Conservation (phyloP, 2,888 invertebrate species). For the Andrena trimmerana region DNA sequence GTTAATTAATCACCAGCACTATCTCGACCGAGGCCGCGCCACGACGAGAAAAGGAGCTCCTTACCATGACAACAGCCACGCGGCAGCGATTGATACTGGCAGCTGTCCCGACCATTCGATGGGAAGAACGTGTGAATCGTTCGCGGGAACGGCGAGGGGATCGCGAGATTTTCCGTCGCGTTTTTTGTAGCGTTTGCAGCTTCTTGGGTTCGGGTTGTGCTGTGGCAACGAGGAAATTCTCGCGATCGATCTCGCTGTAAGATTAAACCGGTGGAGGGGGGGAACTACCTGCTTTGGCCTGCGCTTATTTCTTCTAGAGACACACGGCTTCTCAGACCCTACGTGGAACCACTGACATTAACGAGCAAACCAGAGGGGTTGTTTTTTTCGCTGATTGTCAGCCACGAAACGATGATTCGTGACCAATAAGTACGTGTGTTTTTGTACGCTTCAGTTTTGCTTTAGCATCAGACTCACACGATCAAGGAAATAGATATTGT, state of each 20-base stretch:
- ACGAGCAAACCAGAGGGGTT: slow-evolving; percentile 25
- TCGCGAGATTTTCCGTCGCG: slow-evolving; percentile 46
- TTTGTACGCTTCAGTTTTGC: slow-evolving; percentile 40
- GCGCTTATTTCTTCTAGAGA: slow-evolving; percentile 59
- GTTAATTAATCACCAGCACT: slow-evolving; percentile 24
- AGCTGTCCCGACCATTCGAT: no score
- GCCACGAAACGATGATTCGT: neutral
- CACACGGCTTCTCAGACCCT: slow-evolving; percentile 19
- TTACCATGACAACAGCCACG: no score
- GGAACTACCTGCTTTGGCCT: slow-evolving; percentile 64
- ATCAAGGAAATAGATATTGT: slow-evolving; percentile 38
- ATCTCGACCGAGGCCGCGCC: neutral
- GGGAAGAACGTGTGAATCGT: slow-evolving; percentile 7
- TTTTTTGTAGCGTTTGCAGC: slow-evolving; percentile 12
- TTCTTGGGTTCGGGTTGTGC: slow-evolving; percentile 46
- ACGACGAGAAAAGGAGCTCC: neutral
- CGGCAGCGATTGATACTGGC: no score
- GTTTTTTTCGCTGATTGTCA: neutral
- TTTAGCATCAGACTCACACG: slow-evolving; percentile 37
- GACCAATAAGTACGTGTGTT: slow-evolving; percentile 22
- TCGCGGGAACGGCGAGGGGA: slow-evolving; percentile 2
- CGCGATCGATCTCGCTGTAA: slow-evolving; percentile 37
- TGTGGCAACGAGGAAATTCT: slow-evolving; percentile 49
- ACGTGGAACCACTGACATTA: slow-evolving; percentile 15
- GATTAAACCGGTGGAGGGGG: no score